These are phyloP conservation scores for Oreohelix idahoensis DNA, from an alignment of 1,140 invertebrate species.

Conservation along the genomic window DNA sequence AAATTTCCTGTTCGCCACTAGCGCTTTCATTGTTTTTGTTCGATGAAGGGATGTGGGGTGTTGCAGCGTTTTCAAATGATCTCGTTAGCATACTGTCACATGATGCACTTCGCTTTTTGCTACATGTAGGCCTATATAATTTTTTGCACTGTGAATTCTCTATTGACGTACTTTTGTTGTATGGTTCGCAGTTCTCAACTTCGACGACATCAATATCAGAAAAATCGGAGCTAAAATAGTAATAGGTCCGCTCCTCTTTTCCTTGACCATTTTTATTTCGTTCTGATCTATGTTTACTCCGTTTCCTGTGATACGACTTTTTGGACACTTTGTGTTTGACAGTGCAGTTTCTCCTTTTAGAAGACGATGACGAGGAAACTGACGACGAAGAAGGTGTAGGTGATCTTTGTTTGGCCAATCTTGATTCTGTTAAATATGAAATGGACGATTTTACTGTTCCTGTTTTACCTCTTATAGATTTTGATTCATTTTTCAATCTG, in stretches of 20 bases:
- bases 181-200: conserved; percentile 22
- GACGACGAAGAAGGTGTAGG: conserved; percentile 23
- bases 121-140: not conserved
- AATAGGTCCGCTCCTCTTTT: conserved; percentile 28
- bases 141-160: not conserved
- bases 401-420: not conserved
- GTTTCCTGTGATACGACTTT: conserved; percentile 20
- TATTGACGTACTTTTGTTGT: not conserved
- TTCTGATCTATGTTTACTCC: conserved; percentile 25
- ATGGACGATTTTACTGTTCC: not conserved
- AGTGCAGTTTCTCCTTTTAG: not conserved
- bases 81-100: not conserved
- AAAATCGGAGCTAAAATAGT: conserved; percentile 38
- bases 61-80: not conserved
- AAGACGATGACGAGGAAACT: conserved; percentile 19
- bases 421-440: conserved; percentile 13
- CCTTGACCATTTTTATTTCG: not conserved
- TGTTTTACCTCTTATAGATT: not conserved
- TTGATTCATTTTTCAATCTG: not conserved
- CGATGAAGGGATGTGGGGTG: too few species aligned
- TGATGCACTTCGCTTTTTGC: not conserved
- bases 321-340: conserved; percentile 5
- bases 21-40: not conserved
- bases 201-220: conserved; percentile 39
- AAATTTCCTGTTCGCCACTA: conserved; percentile 14